Evolutionary conservation across 2,888 invertebrate species (phyloP).

Genomic region (Tridacna gigas): DNA sequence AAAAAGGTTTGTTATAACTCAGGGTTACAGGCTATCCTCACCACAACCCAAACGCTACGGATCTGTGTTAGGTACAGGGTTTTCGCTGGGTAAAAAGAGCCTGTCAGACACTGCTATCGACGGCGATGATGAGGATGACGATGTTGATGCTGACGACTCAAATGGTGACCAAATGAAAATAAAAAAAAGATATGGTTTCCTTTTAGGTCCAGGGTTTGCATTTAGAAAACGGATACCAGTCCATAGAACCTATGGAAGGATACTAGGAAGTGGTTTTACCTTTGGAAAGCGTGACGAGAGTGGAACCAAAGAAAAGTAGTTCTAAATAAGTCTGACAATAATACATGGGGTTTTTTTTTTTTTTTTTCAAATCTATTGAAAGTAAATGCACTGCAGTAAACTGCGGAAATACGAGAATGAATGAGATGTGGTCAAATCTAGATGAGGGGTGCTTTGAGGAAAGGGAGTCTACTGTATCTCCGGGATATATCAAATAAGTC

Average conservation of each 20-base stretch:
- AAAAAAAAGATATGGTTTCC: conserved; percentile 32
- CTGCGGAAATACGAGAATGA: background rate
- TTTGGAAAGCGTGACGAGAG: conserved; percentile 38
- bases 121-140: background rate
- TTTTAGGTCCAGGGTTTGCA: conserved; percentile 40
- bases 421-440: too few relatives aligned
- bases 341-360: background rate
- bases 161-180: background rate
- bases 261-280: conserved; percentile 34
- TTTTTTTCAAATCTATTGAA: background rate
- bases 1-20: conserved; percentile 14
- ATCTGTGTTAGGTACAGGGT: conserved; percentile 41
- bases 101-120: background rate
- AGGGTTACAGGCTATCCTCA: background rate
- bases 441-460: too few relatives aligned
- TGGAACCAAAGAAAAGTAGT: background rate
- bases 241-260: conserved; percentile 16
- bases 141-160: background rate
- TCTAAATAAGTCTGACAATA: background rate
- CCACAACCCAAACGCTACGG: conserved; percentile 36
- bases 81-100: conserved; percentile 44
- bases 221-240: conserved; percentile 37
- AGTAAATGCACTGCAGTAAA: background rate
- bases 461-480: too few relatives aligned
- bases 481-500: too few relatives aligned